Conservation (phyloP, 2,888 invertebrate genomes). For the Gortyna flavago region DNA sequence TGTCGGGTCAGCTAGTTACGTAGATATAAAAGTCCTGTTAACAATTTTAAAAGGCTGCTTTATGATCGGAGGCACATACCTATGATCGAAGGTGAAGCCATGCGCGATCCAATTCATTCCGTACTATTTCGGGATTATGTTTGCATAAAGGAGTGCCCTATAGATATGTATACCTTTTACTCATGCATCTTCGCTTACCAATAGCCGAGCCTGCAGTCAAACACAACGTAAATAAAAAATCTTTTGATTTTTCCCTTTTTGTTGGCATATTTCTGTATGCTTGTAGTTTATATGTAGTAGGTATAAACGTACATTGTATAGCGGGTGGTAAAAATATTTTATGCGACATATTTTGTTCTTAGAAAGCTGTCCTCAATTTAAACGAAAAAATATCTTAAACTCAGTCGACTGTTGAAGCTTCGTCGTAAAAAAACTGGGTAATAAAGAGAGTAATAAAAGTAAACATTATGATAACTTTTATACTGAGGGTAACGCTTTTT, state of each 20-base stretch:
- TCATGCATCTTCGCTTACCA: constrained; percentile 19
- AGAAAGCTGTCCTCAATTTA: constrained; percentile 60
- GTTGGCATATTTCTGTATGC: neutral
- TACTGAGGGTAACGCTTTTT: constrained; percentile 67
- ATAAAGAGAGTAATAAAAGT: constrained; percentile 73
- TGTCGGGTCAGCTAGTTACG: too few species aligned
- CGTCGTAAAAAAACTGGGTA: constrained; percentile 68
- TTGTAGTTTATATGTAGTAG: neutral
- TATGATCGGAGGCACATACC: neutral
- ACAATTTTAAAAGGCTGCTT: constrained; percentile 21
- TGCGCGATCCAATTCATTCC: neutral
- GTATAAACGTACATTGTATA: neutral
- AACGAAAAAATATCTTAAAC: constrained; percentile 65
- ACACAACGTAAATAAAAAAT: constrained; percentile 26
- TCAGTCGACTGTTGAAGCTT: constrained; percentile 56
- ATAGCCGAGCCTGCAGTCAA: constrained; percentile 1
- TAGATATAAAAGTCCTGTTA: neutral
- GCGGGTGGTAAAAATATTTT: neutral
- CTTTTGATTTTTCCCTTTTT: constrained; percentile 2
- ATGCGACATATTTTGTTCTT: constrained; percentile 22
- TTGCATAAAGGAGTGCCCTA: constrained; percentile 2
- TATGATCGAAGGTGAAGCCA: neutral
- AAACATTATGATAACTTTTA: constrained; percentile 75
- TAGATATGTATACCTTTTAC: constrained; percentile 5
- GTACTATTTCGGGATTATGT: neutral